Evolutionary conservation across 2,113 vertebrate species (phyloP).

Genomic region (Nettapus auritus): DNA sequence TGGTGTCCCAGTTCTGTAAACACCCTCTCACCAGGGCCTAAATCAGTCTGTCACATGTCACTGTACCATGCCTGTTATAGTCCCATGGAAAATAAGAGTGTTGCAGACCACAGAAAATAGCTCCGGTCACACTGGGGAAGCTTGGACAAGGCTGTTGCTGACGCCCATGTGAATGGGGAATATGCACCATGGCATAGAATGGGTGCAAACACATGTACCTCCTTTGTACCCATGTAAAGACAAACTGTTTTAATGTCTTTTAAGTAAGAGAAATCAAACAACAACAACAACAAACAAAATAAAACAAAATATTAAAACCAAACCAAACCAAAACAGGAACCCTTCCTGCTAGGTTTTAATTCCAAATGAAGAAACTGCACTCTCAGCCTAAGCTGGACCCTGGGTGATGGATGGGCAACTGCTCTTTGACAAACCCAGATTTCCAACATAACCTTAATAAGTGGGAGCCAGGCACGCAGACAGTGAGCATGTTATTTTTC

Average conservation of each 20-base stretch:
- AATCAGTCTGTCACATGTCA: conserved; percentile 41
- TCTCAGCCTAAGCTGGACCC: background rate
- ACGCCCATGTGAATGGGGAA: background rate
- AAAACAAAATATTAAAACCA: too few relatives aligned
- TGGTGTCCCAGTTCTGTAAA: conserved; percentile 22
- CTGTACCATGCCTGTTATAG: background rate
- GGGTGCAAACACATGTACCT: background rate
- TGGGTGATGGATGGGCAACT: background rate
- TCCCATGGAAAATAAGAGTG: background rate
- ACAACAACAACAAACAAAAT: fast-evolving
- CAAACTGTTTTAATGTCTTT: background rate
- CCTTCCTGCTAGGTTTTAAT: background rate
- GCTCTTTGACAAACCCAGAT: background rate
- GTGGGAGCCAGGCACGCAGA: background rate
- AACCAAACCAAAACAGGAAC: too few relatives aligned
- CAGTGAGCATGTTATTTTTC: fast-evolving
- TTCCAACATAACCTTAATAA: background rate
- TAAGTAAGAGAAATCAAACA: background rate
- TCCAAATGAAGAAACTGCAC: background rate
- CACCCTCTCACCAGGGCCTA: conserved; percentile 31
- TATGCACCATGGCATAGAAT: background rate
- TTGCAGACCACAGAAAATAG: background rate
- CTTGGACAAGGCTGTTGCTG: background rate
- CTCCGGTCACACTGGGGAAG: background rate
- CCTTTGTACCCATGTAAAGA: background rate